A percentile compares a stretch with the other conserved stretches of the same genome.
phyloP scores from a whole-genome alignment of 2,113 vertebrate species.

The Sinosuthora webbiana region DNA sequence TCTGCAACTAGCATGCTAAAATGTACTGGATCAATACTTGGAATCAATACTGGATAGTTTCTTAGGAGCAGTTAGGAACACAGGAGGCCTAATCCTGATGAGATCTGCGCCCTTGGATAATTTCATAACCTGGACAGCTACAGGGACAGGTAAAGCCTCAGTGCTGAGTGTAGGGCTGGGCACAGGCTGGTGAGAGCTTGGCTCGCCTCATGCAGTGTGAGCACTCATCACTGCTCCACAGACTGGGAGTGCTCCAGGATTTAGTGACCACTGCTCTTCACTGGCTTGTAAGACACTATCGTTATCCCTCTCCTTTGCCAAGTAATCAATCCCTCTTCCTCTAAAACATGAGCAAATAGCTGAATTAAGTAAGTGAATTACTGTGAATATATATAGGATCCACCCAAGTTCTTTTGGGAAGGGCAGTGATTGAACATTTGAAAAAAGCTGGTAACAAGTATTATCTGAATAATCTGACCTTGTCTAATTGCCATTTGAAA shows the following conservation, averaged over 20 bases:
- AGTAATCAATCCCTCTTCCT: background rate
- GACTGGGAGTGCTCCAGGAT: background rate
- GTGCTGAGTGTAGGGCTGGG: background rate
- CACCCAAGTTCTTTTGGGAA: background rate
- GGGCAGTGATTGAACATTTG: background rate
- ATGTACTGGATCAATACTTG: background rate
- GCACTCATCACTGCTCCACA: rapidly evolving
- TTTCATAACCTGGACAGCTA: background rate
- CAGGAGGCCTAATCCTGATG: background rate
- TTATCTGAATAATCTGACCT: background rate
- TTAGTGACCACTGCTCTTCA: background rate
- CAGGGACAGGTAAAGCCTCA: background rate
- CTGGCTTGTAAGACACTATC: background rate
- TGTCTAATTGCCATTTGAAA: background rate
- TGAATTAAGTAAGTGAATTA: background rate
- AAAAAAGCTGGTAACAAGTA: background rate
- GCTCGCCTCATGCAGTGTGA: rapidly evolving
- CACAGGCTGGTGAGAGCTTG: background rate
- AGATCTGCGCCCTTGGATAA: background rate
- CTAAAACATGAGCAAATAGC: background rate
- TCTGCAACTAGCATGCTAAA: background rate
- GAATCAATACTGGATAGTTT: background rate
- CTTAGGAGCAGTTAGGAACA: background rate
- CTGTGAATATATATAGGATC: background rate
- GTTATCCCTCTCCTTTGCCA: background rate